Percentiles rank a stretch among this genome's conserved stretches.
These are phyloP conservation scores for Lithodes maja DNA, from an alignment of 2,888 invertebrate genomes.

Conservation along the genomic window DNA sequence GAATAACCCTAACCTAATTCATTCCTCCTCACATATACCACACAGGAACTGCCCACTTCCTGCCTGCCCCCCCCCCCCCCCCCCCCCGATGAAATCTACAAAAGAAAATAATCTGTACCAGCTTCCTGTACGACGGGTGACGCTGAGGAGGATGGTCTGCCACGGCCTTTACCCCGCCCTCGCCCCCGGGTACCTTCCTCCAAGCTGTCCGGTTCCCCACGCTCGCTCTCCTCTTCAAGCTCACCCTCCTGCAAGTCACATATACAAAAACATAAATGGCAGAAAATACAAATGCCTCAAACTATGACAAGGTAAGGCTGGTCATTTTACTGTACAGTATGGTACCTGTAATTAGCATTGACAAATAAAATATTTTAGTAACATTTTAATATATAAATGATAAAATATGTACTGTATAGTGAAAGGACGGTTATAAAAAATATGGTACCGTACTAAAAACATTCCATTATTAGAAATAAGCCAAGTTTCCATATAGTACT, in stretches of 20 bases:
- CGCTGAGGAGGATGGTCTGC: conserved; percentile 52
- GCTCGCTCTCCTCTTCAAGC: conserved; percentile 56
- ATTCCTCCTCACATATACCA: too few relatives aligned
- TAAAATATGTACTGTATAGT: background rate
- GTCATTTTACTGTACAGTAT: too few relatives aligned
- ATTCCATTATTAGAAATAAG: too few relatives aligned
- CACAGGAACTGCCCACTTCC: too few relatives aligned
- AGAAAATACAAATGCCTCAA: too few relatives aligned
- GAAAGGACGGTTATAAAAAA: too few relatives aligned
- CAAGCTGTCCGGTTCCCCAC: conserved; percentile 51
- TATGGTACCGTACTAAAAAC: too few relatives aligned
- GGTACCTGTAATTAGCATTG: too few relatives aligned
- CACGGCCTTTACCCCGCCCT: conserved; percentile 55
- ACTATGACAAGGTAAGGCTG: background rate
- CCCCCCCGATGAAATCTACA: too few relatives aligned
- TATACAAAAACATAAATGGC: conserved; percentile 8
- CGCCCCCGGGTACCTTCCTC: conserved; percentile 53
- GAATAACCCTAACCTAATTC: too few relatives aligned
- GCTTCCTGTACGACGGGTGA: conserved; percentile 18
- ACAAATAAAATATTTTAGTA: background rate
- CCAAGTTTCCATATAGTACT: too few relatives aligned
- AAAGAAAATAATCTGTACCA: background rate
- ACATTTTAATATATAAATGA: background rate
- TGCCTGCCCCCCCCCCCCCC: too few relatives aligned
- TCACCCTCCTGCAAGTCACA: conserved; percentile 55